Conservation (phyloP, 2,113 vertebrate species). For the Pedetes capensis region DNA sequence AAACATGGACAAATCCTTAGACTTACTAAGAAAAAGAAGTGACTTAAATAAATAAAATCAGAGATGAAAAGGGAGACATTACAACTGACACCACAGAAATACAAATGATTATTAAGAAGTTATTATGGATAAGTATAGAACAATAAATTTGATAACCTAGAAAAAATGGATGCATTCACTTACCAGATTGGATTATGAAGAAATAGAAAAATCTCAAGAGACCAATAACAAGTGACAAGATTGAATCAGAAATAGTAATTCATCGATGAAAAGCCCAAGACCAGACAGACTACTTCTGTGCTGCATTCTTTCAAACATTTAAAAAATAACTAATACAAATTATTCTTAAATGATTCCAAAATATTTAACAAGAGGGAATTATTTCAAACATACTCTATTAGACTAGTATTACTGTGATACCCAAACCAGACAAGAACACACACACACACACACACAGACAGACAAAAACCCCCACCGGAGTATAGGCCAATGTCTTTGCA, state of each 20-base stretch:
- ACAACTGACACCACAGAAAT: not conserved
- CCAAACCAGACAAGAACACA: too few relatives aligned
- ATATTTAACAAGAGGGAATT: not conserved
- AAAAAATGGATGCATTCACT: too few relatives aligned
- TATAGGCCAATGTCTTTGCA: not conserved
- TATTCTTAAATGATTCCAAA: not conserved
- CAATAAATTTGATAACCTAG: too few relatives aligned
- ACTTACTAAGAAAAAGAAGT: not conserved
- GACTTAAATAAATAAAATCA: too few relatives aligned
- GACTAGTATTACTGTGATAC: too few relatives aligned
- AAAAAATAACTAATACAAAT: not conserved
- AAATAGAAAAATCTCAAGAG: not conserved
- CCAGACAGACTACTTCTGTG: not conserved
- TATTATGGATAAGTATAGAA: too few relatives aligned
- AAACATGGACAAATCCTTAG: not conserved
- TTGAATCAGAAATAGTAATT: not conserved
- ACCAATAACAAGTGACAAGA: not conserved
- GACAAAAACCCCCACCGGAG: not conserved
- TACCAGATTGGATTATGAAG: not conserved
- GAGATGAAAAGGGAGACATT: too few relatives aligned
- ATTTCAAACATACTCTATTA: too few relatives aligned
- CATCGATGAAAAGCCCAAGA: not conserved
- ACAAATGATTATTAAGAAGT: not conserved
- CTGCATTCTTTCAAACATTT: not conserved
- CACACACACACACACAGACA: too few relatives aligned